Conservation (phyloP, 1,140 invertebrate genomes). For the Drosophila pseudoananassae region DNA sequence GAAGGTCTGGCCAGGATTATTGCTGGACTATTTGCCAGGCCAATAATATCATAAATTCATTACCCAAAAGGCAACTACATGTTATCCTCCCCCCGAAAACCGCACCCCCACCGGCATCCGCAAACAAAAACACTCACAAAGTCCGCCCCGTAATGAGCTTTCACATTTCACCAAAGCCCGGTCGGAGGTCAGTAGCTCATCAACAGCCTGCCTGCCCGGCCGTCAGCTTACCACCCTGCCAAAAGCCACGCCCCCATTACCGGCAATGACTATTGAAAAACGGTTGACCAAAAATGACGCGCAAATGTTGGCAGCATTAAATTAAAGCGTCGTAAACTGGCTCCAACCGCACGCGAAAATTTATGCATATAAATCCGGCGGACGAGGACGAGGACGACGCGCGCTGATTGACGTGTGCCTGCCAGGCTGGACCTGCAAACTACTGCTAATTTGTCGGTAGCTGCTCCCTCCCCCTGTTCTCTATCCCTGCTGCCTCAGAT, state of each 20-base stretch:
- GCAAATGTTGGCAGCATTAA: conserved; percentile 79
- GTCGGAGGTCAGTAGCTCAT: conserved; percentile 26
- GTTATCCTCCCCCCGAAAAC: conserved; percentile 3
- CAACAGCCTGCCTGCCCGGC: conserved; percentile 26
- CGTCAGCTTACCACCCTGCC: not conserved
- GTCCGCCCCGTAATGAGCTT: conserved; percentile 46
- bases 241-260: conserved; percentile 53
- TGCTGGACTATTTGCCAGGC: conserved; percentile 23
- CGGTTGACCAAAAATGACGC: conserved; percentile 74
- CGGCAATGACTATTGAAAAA: conserved; percentile 67
- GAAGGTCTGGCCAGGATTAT: conserved; percentile 19
- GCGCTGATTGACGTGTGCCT: conserved; percentile 67
- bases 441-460: conserved; percentile 72
- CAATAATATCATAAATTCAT: conserved; percentile 42
- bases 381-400: conserved; percentile 43
- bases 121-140: not conserved
- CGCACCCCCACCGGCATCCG: conserved; percentile 1
- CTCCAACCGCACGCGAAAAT: conserved; percentile 72
- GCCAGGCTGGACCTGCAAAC: conserved; percentile 47
- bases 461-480: not conserved
- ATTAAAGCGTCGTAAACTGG: conserved; percentile 71
- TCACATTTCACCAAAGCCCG: conserved; percentile 28
- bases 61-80: conserved; percentile 18
- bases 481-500: conserved; percentile 6
- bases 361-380: conserved; percentile 74